These are phyloP conservation scores for Gryllus longicercus DNA, from an alignment of 2,888 invertebrate species.

Conservation along the genomic window DNA sequence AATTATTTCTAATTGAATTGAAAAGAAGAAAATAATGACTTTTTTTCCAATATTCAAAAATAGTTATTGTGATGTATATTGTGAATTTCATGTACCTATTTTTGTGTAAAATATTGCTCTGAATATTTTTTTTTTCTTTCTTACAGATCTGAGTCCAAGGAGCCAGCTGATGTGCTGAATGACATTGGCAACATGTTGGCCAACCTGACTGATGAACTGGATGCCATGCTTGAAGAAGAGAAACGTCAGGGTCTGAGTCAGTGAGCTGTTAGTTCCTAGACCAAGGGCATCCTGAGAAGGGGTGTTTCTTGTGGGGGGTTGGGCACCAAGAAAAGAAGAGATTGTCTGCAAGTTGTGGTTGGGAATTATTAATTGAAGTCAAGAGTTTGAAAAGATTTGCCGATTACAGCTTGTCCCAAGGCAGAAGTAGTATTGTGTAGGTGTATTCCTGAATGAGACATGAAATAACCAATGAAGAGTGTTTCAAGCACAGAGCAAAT, in stretches of 20 bases:
- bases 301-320: not conserved
- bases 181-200: conserved; percentile 98
- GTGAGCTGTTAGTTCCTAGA: conserved; percentile 27
- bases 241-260: conserved; percentile 71
- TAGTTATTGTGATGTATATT: no score
- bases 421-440: conserved; percentile 3
- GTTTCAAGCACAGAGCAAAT: not conserved
- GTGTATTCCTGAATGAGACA: not conserved
- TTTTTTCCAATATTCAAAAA: no score
- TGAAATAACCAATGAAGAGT: not conserved
- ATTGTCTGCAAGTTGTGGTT: not conserved
- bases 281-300: not conserved
- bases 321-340: not conserved
- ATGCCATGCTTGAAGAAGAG: conserved; percentile 94
- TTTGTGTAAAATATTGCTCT: not conserved
- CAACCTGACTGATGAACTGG: conserved; percentile 93
- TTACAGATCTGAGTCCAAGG: conserved; percentile 44
- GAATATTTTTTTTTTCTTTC: not conserved
- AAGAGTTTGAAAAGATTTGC: conserved; percentile 3
- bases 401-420: conserved; percentile 1
- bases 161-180: conserved; percentile 81
- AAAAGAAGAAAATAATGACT: no score
- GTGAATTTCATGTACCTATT: no score
- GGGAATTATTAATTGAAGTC: not conserved
- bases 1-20: no score